Evolutionary conservation across 92 coral and sea anemone species (phyloP).

Genomic region (Metridium senile): DNA sequence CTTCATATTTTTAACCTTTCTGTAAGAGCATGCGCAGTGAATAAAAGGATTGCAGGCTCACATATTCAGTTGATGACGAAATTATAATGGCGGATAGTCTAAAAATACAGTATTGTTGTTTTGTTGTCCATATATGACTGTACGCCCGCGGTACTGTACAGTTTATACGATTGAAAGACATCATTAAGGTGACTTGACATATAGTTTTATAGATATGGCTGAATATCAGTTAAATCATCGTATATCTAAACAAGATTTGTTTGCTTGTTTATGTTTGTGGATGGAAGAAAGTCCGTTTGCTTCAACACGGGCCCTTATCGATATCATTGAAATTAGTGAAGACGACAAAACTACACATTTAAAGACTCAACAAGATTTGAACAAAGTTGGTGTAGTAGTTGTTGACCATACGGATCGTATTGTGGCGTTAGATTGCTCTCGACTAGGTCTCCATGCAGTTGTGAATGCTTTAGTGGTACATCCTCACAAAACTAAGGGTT

Average conservation of each 20-base stretch:
- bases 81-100: no score
- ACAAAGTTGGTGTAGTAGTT: conserved; percentile 83
- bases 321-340: background rate
- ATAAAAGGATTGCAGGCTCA: background rate
- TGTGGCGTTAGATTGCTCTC: conserved; percentile 72
- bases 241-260: conserved; percentile 49
- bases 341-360: background rate
- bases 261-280: conserved; percentile 66
- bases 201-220: conserved; percentile 16
- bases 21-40: no score
- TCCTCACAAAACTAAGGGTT: conserved; percentile 47
- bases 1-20: no score
- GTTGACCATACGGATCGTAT: conserved; percentile 58
- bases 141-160: no score
- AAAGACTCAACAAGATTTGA: background rate
- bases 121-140: no score
- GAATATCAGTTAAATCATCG: conserved; percentile 14
- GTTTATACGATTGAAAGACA: background rate
- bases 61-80: background rate
- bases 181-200: background rate
- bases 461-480: conserved; percentile 57
- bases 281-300: conserved; percentile 73
- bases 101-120: no score
- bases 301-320: background rate
- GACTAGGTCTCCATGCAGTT: conserved; percentile 71